These are phyloP conservation scores for Caenorhabditis macrosperma DNA, from an alignment of 2,888 invertebrate species.

Conservation along the genomic window DNA sequence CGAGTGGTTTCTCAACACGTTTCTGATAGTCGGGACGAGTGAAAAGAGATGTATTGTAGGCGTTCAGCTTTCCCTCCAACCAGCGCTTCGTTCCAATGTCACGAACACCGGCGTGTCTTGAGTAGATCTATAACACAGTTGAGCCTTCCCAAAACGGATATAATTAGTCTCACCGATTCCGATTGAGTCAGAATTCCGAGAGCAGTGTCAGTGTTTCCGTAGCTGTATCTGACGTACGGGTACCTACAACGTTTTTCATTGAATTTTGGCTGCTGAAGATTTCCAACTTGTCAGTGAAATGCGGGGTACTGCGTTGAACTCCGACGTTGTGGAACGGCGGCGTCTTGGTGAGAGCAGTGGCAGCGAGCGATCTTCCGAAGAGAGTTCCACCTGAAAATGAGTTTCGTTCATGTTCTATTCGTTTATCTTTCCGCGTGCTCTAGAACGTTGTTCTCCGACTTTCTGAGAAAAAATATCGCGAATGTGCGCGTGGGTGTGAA, in stretches of 20 bases:
- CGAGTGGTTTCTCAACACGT: slow-evolving; percentile 73
- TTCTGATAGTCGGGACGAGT: slow-evolving; percentile 67
- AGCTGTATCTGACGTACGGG: slow-evolving; percentile 75
- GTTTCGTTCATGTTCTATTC: neutral
- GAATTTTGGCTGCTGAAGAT: too few species aligned
- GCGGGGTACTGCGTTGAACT: slow-evolving; percentile 78
- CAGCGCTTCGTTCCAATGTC: slow-evolving; percentile 79
- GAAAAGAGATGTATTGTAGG: slow-evolving; percentile 78
- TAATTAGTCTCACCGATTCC: slow-evolving; percentile 67
- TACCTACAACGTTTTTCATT: slow-evolving; percentile 55
- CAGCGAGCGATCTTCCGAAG: slow-evolving; percentile 76
- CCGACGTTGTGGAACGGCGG: slow-evolving; percentile 78
- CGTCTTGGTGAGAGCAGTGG: slow-evolving; percentile 75
- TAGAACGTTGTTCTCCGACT: slow-evolving; percentile 38
- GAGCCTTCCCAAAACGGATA: neutral
- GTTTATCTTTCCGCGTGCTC: slow-evolving; percentile 2
- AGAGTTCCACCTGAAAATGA: slow-evolving; percentile 72
- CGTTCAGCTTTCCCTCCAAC: slow-evolving; percentile 78
- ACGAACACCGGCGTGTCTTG: slow-evolving; percentile 69
- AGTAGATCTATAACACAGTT: slow-evolving; percentile 61
- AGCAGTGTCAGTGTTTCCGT: slow-evolving; percentile 74
- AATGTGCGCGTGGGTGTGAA: slow-evolving; percentile 39
- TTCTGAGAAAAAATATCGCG: slow-evolving; percentile 23
- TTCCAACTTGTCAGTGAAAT: slow-evolving; percentile 74
- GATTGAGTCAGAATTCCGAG: slow-evolving; percentile 75